These are phyloP conservation scores for Ametastegia equiseti DNA, from an alignment of 2,888 invertebrate genomes.

Conservation along the genomic window DNA sequence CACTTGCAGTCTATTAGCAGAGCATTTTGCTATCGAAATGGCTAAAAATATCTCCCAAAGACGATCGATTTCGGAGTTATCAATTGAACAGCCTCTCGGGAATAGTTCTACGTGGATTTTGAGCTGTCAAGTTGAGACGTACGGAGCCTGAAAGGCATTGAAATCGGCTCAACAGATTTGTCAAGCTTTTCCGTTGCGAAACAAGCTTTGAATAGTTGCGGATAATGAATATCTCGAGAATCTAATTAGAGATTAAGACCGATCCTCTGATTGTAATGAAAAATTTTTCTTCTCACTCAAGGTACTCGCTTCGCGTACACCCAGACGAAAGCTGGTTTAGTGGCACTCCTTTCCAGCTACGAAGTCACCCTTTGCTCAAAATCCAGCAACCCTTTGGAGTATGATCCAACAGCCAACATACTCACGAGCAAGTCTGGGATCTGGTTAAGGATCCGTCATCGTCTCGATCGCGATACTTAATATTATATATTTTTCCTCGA, in stretches of 20 bases:
- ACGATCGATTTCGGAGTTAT: background rate
- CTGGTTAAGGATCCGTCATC: conserved; percentile 60
- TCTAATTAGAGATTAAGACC: background rate
- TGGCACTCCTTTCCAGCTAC: conserved; percentile 64
- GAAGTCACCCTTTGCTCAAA: conserved; percentile 58
- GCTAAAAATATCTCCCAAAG: background rate
- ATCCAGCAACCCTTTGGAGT: conserved; percentile 55
- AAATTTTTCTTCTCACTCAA: conserved; percentile 57
- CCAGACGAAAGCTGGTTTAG: conserved; percentile 68
- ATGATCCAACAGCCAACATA: conserved; percentile 59
- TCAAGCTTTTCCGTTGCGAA: background rate
- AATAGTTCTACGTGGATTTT: background rate
- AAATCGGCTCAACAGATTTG: background rate
- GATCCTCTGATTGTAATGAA: background rate
- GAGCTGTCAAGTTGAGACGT: background rate
- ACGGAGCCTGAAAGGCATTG: background rate
- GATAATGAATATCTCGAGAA: background rate
- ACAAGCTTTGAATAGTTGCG: background rate
- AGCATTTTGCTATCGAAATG: background rate
- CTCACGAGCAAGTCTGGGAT: conserved; percentile 60
- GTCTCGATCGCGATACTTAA: conserved; percentile 42
- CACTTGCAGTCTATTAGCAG: background rate
- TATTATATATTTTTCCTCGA: conserved; percentile 22
- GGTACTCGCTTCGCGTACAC: conserved; percentile 67
- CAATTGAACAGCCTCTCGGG: background rate